Evolutionary conservation across 2,888 invertebrate genomes (phyloP).

Genomic region (Oscheius sp.): DNA sequence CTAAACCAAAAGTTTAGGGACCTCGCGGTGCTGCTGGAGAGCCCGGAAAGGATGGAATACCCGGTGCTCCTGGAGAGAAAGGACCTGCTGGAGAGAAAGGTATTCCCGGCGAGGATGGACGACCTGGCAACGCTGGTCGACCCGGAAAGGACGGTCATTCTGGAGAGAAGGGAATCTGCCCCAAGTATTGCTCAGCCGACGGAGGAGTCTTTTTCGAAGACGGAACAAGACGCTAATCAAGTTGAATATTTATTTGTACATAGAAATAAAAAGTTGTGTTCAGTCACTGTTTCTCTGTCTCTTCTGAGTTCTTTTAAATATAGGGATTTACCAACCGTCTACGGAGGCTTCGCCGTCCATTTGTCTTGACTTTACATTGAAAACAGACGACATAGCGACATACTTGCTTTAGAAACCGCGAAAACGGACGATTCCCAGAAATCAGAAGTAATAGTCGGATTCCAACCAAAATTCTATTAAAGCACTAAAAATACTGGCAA

Average conservation of each 20-base stretch:
- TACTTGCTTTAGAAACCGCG: too few relatives aligned
- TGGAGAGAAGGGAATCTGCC: slow-evolving; percentile 57
- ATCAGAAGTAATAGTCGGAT: too few relatives aligned
- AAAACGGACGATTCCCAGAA: too few relatives aligned
- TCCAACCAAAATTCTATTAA: too few relatives aligned
- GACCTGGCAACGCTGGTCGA: slow-evolving; percentile 49
- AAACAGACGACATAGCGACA: too few relatives aligned
- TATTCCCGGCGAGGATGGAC: slow-evolving; percentile 35
- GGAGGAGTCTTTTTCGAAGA: slow-evolving; percentile 58
- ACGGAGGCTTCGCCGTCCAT: too few relatives aligned
- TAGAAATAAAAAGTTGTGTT: background rate
- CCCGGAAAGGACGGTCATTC: slow-evolving; percentile 44
- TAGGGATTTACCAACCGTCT: too few relatives aligned
- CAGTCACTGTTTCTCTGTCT: too few relatives aligned
- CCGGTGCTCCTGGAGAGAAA: slow-evolving; percentile 58
- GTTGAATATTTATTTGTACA: slow-evolving; percentile 14
- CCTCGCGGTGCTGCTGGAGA: slow-evolving; percentile 35
- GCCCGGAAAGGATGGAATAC: slow-evolving; percentile 35
- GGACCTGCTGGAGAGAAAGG: slow-evolving; percentile 53
- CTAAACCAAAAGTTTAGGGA: slow-evolving; percentile 10
- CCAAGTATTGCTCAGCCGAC: slow-evolving; percentile 54
- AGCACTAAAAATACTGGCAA: too few relatives aligned
- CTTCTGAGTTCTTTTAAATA: too few relatives aligned
- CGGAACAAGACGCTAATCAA: slow-evolving; percentile 48
- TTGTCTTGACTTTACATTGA: too few relatives aligned